Percentiles rank a stretch among this genome's conserved stretches.
These are phyloP conservation scores for Petrolisthes cinctipes DNA, from an alignment of 2,888 invertebrate species.

Conservation along the genomic window DNA sequence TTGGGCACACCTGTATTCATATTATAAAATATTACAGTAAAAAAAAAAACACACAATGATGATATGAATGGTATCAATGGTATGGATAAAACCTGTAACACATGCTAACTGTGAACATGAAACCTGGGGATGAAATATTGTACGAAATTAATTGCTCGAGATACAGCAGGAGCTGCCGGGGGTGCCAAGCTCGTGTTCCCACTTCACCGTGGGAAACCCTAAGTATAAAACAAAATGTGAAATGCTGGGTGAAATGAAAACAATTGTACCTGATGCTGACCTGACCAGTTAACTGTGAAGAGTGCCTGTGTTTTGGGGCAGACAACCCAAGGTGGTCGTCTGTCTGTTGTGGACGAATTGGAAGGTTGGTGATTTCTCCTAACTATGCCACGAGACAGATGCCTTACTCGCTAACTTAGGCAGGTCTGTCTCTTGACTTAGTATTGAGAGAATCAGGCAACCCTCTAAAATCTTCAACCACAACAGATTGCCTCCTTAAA, in stretches of 20 bases:
- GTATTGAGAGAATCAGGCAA: too few species aligned
- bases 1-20: conserved; percentile 43
- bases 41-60: conserved; percentile 37
- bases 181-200: conserved; percentile 45
- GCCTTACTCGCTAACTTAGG: too few species aligned
- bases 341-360: too few species aligned
- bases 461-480: too few species aligned
- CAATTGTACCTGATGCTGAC: conserved; percentile 60
- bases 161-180: conserved; percentile 36
- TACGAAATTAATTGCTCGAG: conserved; percentile 59
- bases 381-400: too few species aligned
- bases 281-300: conserved; percentile 49
- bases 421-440: too few species aligned
- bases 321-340: too few species aligned
- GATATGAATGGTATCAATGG: conserved; percentile 33
- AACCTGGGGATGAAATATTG: conserved; percentile 53
- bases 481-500: too few species aligned
- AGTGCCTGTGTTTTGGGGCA: neutral
- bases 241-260: conserved; percentile 40
- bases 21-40: conserved; percentile 29
- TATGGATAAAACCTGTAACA: conserved; percentile 55
- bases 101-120: conserved; percentile 40
- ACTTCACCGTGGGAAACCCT: conserved; percentile 43
- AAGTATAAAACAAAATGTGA: conserved; percentile 31
- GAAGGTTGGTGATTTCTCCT: too few species aligned